These are phyloP conservation scores for Brachionus rubens DNA, from an alignment of 1,140 invertebrate genomes.

Conservation along the genomic window DNA sequence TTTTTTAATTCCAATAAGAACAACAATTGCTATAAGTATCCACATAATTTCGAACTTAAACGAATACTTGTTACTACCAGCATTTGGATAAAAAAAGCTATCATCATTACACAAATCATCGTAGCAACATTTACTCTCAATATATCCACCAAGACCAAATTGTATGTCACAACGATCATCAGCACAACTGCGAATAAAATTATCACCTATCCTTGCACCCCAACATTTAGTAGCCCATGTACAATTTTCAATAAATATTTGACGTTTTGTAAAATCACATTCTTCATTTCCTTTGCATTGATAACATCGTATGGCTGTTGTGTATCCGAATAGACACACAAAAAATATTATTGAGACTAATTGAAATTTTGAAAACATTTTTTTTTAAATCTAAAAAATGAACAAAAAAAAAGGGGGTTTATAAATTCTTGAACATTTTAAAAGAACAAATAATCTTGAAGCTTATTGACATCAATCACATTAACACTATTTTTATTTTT, in stretches of 20 bases:
- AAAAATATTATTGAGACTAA: neutral
- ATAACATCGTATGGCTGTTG: constrained; percentile 36
- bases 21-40: no score
- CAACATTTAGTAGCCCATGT: constrained; percentile 45
- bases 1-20: no score
- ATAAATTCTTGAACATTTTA: neutral
- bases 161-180: constrained; percentile 44
- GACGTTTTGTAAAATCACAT: constrained; percentile 20
- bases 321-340: neutral
- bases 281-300: constrained; percentile 37
- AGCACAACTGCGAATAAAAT: constrained; percentile 43
- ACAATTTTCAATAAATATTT: constrained; percentile 43
- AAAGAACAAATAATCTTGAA: constrained; percentile 32
- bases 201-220: constrained; percentile 39
- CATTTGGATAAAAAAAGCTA: constrained; percentile 34
- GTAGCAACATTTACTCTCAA: constrained; percentile 46
- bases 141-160: constrained; percentile 35
- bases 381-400: constrained; percentile 24
- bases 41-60: constrained; percentile 6
- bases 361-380: constrained; percentile 41
- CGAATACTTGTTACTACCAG: constrained; percentile 5
- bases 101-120: constrained; percentile 39
- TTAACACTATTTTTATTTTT: constrained; percentile 27
- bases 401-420: neutral
- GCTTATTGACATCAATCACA: constrained; percentile 41